A percentile compares a stretch with the other conserved stretches of the same genome.
Evolutionary conservation across 2,797 vertebrate genomes (phyloP).

Genomic region (Menidia menidia): DNA sequence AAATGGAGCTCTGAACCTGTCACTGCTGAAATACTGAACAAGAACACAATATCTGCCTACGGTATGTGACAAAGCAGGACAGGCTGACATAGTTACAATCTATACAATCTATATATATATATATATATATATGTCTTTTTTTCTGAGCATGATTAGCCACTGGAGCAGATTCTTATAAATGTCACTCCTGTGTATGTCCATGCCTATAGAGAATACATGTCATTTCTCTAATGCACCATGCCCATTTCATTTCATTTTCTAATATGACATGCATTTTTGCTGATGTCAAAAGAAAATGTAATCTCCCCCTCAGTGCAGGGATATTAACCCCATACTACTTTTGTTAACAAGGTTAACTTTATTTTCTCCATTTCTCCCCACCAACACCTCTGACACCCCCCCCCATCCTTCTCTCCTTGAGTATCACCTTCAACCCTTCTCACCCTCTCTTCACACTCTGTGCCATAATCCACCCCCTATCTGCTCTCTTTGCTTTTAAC

Average conservation of each 20-base stretch:
- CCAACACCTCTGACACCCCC: conserved; percentile 7
- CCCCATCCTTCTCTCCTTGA: conserved; percentile 26
- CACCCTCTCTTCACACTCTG: neutral
- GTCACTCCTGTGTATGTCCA: neutral
- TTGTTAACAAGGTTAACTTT: conserved; percentile 42
- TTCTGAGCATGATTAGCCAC: neutral
- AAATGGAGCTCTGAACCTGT: conserved; percentile 8
- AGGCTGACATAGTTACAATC: too few species aligned
- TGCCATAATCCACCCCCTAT: conserved; percentile 11
- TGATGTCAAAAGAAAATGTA: conserved; percentile 20
- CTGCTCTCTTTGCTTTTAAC: conserved; percentile 30
- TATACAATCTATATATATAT: too few species aligned
- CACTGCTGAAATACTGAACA: neutral
- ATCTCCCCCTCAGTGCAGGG: conserved; percentile 9
- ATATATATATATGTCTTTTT: neutral
- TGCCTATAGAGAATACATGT: conserved; percentile 2
- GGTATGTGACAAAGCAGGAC: neutral
- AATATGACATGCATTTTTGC: conserved; percentile 9
- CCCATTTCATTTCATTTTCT: conserved; percentile 19
- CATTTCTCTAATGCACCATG: conserved; percentile 20
- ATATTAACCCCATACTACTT: conserved; percentile 14
- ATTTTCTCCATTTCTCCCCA: neutral
- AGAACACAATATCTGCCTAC: neutral
- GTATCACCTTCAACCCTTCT: conserved; percentile 49
- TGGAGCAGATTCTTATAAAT: conserved; percentile 6